Evolutionary conservation across 2,113 vertebrate species (phyloP), one percentile per base, ranked within the genome.

Genomic region (Amazona vittata): DNA sequence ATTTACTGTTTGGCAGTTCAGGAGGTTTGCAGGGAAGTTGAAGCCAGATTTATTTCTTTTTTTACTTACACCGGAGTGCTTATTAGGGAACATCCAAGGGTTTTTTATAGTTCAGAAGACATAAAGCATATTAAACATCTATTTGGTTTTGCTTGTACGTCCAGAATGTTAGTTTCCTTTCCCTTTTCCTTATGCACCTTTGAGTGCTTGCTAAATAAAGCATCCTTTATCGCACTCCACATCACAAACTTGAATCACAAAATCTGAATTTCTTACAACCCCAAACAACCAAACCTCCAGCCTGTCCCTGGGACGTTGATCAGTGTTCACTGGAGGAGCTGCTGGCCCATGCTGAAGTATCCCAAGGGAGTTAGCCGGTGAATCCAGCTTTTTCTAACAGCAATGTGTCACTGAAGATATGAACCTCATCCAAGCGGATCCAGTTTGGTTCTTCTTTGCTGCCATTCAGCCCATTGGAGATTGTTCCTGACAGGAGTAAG

Each of bases 321-420:
- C 15, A 10, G 9, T 35, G 52, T 53, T 49, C 24, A 21, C 22
- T 73, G 59, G 12, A n/a, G 26, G 39, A 89, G 26, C 44, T 91
- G 37, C 62, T 91, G 63, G 44, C 41, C 31, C 41, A 14, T 2
- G 0, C 19, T 33, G n/a, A 31, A 53, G 25, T 33, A 67, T 70
- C 53, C 59, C 3, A 3, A 50, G 55, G 15, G 50, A 74, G 46
- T 26, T 1, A 6, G 29, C 18, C 3, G 2, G 1, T 53, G 33
- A 41, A 12, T 77, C 20, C 57, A 69, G 39, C 52, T 59, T 43
- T 86, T 31, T 70, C 71, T 43, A 53, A 39, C 92, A 78, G 47
- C 65, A 82, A 7, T 3, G 0, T 90, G 39, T 59, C 39, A 15
- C 64, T 50, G 29, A 77, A 62, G 74, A 47, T 2, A 12, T 1